These are phyloP conservation scores for Acrocera orbiculus DNA, from an alignment of 2,888 invertebrate species.

Conservation along the genomic window DNA sequence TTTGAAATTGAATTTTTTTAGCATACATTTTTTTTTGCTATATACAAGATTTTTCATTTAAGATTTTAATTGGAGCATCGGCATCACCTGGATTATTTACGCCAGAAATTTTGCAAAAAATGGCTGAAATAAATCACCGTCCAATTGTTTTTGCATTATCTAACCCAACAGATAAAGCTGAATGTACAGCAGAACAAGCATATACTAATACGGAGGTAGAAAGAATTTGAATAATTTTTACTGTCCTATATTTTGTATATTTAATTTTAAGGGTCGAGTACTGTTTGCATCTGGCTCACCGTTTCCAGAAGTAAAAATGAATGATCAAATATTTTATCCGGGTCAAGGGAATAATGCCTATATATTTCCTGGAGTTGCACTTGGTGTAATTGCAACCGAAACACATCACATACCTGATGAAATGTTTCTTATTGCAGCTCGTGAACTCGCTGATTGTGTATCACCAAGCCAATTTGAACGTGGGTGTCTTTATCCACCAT, in stretches of 20 bases:
- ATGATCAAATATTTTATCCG: slow-evolving; percentile 66
- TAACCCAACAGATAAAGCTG: slow-evolving; percentile 94
- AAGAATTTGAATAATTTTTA: background rate
- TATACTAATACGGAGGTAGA: slow-evolving; percentile 74
- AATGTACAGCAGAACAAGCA: slow-evolving; percentile 93
- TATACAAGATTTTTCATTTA: slow-evolving; percentile 3
- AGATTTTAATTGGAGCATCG: slow-evolving; percentile 59
- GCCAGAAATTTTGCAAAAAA: slow-evolving; percentile 61
- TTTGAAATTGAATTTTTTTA: slow-evolving; percentile 6
- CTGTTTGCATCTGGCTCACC: slow-evolving; percentile 95
- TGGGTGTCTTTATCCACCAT: slow-evolving; percentile 87
- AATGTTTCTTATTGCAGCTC: slow-evolving; percentile 88
- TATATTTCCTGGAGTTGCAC: slow-evolving; percentile 89
- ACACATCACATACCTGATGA: slow-evolving; percentile 87
- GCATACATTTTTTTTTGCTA: slow-evolving; percentile 1
- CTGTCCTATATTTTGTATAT: background rate
- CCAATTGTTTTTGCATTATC: slow-evolving; percentile 95
- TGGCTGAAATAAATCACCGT: slow-evolving; percentile 71
- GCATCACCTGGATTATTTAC: slow-evolving; percentile 86
- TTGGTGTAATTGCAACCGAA: slow-evolving; percentile 83
- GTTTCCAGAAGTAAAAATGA: slow-evolving; percentile 66
- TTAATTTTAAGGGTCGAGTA: slow-evolving; percentile 55
- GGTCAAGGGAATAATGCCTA: slow-evolving; percentile 98
- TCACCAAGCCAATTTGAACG: slow-evolving; percentile 59
- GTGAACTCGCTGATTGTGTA: slow-evolving; percentile 66